phyloP scores from a whole-genome alignment of 2,113 vertebrate genomes.

The Periophthalmus modestus region DNA sequence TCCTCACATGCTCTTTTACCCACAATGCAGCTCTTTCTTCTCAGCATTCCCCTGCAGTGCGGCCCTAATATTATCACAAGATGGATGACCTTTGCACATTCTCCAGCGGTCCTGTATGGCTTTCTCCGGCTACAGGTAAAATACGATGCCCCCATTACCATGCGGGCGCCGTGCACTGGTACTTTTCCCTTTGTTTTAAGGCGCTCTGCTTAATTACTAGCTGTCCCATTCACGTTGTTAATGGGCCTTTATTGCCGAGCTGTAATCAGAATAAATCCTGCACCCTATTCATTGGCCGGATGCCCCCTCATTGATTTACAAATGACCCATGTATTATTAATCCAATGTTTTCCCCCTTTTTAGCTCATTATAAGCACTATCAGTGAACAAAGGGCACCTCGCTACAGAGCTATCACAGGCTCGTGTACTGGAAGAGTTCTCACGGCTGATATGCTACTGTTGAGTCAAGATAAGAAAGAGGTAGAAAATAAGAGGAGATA shows the following conservation, averaged over 20 bases:
- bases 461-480: constrained; percentile 45
- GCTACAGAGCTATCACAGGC: constrained; percentile 30
- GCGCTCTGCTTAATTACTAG: constrained; percentile 76
- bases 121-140: constrained; percentile 56
- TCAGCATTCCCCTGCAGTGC: constrained; percentile 50
- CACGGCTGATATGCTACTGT: constrained; percentile 40
- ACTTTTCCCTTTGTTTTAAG: constrained; percentile 73
- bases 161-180: constrained; percentile 37
- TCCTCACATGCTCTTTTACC: constrained; percentile 21
- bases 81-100: constrained; percentile 54
- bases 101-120: constrained; percentile 44
- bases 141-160: constrained; percentile 56
- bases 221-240: constrained; percentile 75
- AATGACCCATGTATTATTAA: constrained; percentile 76
- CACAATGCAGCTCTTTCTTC: constrained; percentile 44
- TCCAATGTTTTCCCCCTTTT: constrained; percentile 55
- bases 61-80: constrained; percentile 59
- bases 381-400: constrained; percentile 59
- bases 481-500: constrained; percentile 22
- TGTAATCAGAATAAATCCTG: constrained; percentile 79
- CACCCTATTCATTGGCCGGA: constrained; percentile 68
- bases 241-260: constrained; percentile 73
- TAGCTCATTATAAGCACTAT: constrained; percentile 57
- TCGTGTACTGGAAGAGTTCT: constrained; percentile 32
- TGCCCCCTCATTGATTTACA: constrained; percentile 74